These are phyloP conservation scores for Mesocentrotus franciscanus DNA, from an alignment of 53 echinoderm and acorn worm species.

Conservation along the genomic window DNA sequence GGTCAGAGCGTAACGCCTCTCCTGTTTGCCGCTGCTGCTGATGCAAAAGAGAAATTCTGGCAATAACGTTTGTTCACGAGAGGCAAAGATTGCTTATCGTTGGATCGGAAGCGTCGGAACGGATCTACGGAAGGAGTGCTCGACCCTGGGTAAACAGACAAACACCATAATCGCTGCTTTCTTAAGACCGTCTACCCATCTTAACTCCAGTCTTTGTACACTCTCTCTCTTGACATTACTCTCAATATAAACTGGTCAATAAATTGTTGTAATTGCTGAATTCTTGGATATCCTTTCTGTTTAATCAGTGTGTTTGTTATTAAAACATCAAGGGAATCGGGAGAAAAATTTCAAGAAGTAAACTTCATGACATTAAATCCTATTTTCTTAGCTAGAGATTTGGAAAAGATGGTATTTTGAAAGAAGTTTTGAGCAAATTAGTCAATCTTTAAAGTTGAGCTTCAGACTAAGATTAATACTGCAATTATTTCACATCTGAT, in stretches of 20 bases:
- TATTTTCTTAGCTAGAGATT: background rate
- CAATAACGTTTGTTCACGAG: conserved; percentile 50
- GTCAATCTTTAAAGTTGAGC: background rate
- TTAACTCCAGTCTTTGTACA: background rate
- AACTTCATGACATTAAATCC: background rate
- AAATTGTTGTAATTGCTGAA: background rate
- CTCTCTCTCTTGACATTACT: background rate
- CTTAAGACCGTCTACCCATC: conserved; percentile 9
- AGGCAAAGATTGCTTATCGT: conserved; percentile 47
- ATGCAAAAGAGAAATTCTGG: conserved; percentile 28
- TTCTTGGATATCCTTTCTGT: background rate
- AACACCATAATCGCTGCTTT: conserved; percentile 41
- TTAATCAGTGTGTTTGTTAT: background rate
- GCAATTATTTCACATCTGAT: background rate
- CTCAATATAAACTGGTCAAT: background rate
- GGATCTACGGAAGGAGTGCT: conserved; percentile 47
- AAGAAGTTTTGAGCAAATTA: background rate
- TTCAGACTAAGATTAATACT: background rate
- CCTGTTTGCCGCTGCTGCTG: conserved; percentile 39
- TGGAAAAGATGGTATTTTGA: background rate
- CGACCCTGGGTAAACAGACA: conserved; percentile 47
- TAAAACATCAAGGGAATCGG: background rate
- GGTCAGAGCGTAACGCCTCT: conserved; percentile 18
- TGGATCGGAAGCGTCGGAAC: conserved; percentile 41
- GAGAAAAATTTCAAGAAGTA: background rate